These are phyloP conservation scores for Calliphora vicina DNA, from an alignment of 1,140 invertebrate genomes.

Conservation along the genomic window DNA sequence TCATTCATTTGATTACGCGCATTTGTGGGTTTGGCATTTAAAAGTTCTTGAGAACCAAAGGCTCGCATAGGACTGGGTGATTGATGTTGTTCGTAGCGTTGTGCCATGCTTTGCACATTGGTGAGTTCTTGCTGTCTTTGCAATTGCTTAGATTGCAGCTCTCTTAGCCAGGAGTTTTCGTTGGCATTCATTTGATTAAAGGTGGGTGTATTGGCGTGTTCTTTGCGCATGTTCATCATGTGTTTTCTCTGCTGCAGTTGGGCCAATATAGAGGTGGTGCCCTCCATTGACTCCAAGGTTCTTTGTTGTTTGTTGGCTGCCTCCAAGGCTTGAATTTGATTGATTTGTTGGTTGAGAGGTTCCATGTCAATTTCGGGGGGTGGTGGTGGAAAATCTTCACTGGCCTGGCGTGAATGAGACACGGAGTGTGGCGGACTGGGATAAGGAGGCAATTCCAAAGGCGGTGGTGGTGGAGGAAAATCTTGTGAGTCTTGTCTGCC, in stretches of 20 bases:
- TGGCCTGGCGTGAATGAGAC: slow-evolving; percentile 82
- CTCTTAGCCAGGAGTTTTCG: slow-evolving; percentile 75
- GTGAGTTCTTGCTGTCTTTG: slow-evolving; percentile 33
- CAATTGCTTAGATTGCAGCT: slow-evolving; percentile 78
- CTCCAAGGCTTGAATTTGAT: slow-evolving; percentile 62
- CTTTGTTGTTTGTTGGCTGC: slow-evolving; percentile 55
- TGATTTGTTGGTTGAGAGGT: slow-evolving; percentile 67
- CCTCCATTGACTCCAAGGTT: slow-evolving; percentile 53
- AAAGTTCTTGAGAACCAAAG: slow-evolving; percentile 58
- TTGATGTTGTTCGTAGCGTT: slow-evolving; percentile 76
- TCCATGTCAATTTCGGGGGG: slow-evolving; percentile 78
- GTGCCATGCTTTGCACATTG: slow-evolving; percentile 68
- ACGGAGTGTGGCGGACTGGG: slow-evolving; percentile 77
- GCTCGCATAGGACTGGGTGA: slow-evolving; percentile 47
- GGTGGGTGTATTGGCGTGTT: slow-evolving; percentile 63
- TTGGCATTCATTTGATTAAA: slow-evolving; percentile 59
- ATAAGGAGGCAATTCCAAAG: slow-evolving; percentile 77
- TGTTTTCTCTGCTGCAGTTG: slow-evolving; percentile 73
- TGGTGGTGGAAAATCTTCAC: slow-evolving; percentile 88
- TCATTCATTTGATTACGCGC: slow-evolving; percentile 47
- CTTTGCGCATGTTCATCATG: slow-evolving; percentile 72
- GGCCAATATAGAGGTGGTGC: slow-evolving; percentile 69
- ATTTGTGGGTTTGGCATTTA: slow-evolving; percentile 44
- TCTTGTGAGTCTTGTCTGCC: slow-evolving; percentile 30
- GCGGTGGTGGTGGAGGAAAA: slow-evolving; percentile 41